These are phyloP conservation scores for Entomobrya proxima DNA, from an alignment of 2,888 invertebrate species.

Conservation along the genomic window DNA sequence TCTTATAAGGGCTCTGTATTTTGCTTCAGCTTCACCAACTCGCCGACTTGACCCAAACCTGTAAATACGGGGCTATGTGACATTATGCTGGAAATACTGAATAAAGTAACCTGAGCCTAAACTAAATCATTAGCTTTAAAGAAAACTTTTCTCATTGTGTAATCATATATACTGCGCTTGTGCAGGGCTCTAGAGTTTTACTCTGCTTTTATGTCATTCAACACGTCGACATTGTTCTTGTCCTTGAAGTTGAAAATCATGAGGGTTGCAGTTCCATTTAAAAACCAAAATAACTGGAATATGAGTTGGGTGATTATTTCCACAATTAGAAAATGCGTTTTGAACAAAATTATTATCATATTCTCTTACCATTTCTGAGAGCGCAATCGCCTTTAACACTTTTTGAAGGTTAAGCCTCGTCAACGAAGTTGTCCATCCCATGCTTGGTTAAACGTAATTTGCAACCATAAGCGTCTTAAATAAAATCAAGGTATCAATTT, in stretches of 20 bases:
- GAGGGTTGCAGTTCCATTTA: not conserved
- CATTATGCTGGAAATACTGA: no score
- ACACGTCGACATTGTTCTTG: not conserved
- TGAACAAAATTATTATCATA: not conserved
- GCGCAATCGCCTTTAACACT: not conserved
- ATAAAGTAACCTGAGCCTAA: no score
- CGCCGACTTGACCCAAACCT: constrained; percentile 21
- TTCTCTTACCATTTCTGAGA: constrained; percentile 29
- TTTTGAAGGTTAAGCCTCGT: not conserved
- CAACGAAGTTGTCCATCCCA: not conserved
- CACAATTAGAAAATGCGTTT: not conserved
- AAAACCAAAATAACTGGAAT: constrained; percentile 38
- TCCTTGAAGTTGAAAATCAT: not conserved
- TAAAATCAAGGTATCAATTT: no score
- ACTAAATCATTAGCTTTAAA: no score
- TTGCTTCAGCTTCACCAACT: constrained; percentile 26
- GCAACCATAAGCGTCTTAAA: no score
- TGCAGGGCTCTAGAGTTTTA: not conserved
- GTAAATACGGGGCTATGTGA: no score
- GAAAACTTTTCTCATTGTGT: no score
- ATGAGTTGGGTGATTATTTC: not conserved
- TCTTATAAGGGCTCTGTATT: constrained; percentile 12
- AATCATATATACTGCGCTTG: not conserved
- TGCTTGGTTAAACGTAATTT: not conserved
- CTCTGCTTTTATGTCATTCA: constrained; percentile 45